These are phyloP conservation scores for Danio kyathit DNA, from an alignment of 2,797 vertebrate species.

Conservation along the genomic window DNA sequence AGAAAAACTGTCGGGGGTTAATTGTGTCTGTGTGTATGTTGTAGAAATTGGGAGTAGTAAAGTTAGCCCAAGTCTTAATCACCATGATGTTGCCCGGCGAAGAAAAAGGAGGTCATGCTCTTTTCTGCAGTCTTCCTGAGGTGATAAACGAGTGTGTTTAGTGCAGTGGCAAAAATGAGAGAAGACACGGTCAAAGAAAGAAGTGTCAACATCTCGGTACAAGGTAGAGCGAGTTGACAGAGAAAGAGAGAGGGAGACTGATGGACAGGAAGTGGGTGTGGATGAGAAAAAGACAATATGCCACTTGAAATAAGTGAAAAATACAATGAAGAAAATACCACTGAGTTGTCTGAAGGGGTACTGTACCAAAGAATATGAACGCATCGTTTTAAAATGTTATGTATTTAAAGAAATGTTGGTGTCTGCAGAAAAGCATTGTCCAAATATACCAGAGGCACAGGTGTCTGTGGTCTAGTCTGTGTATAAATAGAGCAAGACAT, in stretches of 20 bases:
- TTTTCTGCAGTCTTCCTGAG: not conserved
- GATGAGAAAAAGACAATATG: not conserved
- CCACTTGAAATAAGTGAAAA: not conserved
- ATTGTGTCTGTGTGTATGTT: not conserved
- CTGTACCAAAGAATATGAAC: no score
- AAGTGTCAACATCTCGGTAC: constrained; percentile 39
- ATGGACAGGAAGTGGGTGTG: not conserved
- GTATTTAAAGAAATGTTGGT: not conserved
- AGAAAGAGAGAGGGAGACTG: not conserved
- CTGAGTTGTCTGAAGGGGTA: not conserved
- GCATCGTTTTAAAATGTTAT: no score
- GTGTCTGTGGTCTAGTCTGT: constrained; percentile 47
- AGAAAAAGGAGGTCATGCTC: constrained; percentile 6
- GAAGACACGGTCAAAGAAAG: constrained; percentile 8
- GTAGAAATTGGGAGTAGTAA: not conserved
- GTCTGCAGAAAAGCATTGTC: not conserved
- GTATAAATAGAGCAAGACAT: constrained; percentile 54
- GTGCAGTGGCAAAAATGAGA: constrained; percentile 11
- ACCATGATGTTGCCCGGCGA: not conserved
- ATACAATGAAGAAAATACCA: not conserved
- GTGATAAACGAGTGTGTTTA: constrained; percentile 20
- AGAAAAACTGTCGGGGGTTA: not conserved
- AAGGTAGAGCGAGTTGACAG: not conserved
- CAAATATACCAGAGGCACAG: constrained; percentile 40
- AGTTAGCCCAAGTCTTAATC: not conserved